Conservation (phyloP, 1,140 invertebrate species). For the Harlomillsia oculata region DNA sequence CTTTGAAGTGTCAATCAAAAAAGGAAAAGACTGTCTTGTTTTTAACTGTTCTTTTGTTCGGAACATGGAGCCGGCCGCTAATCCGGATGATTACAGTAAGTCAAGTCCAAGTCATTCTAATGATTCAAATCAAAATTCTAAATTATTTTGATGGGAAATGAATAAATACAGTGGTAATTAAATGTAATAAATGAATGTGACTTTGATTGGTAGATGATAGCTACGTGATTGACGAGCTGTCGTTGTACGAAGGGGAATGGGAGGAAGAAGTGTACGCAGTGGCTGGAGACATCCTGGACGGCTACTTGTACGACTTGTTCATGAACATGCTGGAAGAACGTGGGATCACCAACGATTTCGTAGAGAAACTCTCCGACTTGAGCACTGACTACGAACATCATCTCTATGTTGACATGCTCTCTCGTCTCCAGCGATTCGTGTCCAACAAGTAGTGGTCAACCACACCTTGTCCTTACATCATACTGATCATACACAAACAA, state of each 20-base stretch:
- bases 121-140: not conserved
- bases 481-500: too few relatives aligned
- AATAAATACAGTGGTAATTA: too few relatives aligned
- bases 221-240: conserved; percentile 80
- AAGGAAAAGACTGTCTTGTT: conserved; percentile 62
- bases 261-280: conserved; percentile 74
- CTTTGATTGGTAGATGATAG: conserved; percentile 38
- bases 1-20: conserved; percentile 70
- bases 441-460: conserved; percentile 11
- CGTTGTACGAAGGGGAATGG: conserved; percentile 70
- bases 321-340: conserved; percentile 91
- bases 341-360: conserved; percentile 82
- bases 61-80: conserved; percentile 49
- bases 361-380: conserved; percentile 70
- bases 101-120: conserved; percentile 16
- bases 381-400: conserved; percentile 83
- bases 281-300: conserved; percentile 79
- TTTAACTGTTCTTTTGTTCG: conserved; percentile 71
- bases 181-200: too few relatives aligned
- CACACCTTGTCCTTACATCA: too few relatives aligned
- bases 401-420: conserved; percentile 73
- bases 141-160: too few relatives aligned
- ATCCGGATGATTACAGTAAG: conserved; percentile 61
- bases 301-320: conserved; percentile 81
- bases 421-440: conserved; percentile 73